Base-by-base conservation (phyloP, 2,797 vertebrate species). In the Chelonia mydas region DNA sequence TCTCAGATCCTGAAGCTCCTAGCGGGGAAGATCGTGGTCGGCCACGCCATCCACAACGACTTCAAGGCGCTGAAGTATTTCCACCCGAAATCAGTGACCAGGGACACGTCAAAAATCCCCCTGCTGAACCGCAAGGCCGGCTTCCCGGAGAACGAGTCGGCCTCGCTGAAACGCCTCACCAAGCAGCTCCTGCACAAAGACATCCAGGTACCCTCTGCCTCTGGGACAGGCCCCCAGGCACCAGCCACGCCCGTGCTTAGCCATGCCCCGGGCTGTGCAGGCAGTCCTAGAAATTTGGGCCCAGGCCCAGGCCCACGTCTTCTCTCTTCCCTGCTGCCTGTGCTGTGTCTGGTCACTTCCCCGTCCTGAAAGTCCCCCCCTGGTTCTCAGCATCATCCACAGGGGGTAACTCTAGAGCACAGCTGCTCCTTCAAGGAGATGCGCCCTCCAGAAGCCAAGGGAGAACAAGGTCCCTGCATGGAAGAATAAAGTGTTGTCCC, bases 11-110 rank as follows among this genome's bases (percentile, higher is more conserved):
- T 99, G 96, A 98, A 95, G 96, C 98, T 99, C 81, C 98, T 99
- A 1, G 54, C 93, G 0, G 99, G 99, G 57, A 99, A 99, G 98
- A 93, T 99, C 0, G 99, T 99, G 86, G 96, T 99, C 0, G 99
- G 99, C 6, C 99, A 99, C 0, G 99, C 99, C 45, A 74, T 99
- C 92, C 98, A 99, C 95, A 99, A 99, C 0, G 99, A 99, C 96
- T 99, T 99, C 98, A 99, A 99, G 96, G 99, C 98, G 1, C 98
- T 99, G 0, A 93, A 97, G 1, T 99, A 99, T 90, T 96, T 76
- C 27, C 99, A 99, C 90, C 99, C 99, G 12, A 86, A 96, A 2
- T 90, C 94, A 6, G 94, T 99, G n/a, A 99, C 98, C 54, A 97
- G 99, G 12, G 99, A 99, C 98, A 99, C 99, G 0, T 98, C 99